A percentile compares a stretch with the other conserved stretches of the same genome.
These are phyloP conservation scores for Spinibarbus caldwelli DNA, from an alignment of 2,797 vertebrate genomes.

Conservation along the genomic window DNA sequence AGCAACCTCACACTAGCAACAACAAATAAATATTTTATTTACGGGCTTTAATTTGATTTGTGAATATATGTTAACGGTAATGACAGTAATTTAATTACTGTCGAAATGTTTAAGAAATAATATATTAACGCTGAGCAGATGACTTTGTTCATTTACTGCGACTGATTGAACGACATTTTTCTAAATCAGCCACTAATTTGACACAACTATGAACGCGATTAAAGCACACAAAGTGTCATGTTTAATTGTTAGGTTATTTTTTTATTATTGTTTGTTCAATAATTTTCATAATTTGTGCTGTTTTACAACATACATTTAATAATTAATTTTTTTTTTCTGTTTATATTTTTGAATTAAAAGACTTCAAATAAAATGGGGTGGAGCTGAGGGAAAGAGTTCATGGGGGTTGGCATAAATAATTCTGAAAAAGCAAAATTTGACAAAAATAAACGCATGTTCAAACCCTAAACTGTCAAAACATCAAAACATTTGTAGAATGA, in stretches of 20 bases:
- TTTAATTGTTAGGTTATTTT: background rate
- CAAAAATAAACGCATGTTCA: background rate
- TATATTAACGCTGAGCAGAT: background rate
- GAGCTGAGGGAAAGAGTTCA: background rate
- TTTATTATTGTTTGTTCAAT: background rate
- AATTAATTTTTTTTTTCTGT: no score
- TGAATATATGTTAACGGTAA: background rate
- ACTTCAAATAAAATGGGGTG: no score
- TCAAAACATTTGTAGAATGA: background rate
- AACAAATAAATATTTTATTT: background rate
- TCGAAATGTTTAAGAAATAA: background rate
- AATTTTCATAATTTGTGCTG: background rate
- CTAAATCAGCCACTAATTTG: background rate
- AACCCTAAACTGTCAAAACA: background rate
- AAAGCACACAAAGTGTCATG: background rate
- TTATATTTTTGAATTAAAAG: no score
- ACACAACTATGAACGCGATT: background rate
- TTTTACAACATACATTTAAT: no score
- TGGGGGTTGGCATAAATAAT: background rate
- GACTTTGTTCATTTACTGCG: background rate
- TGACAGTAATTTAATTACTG: no score
- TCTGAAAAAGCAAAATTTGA: background rate
- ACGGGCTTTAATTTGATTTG: background rate
- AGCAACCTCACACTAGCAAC: background rate
- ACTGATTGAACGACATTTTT: background rate